Conservation (phyloP, 2,113 vertebrate species). For the Cathartes aura region DNA sequence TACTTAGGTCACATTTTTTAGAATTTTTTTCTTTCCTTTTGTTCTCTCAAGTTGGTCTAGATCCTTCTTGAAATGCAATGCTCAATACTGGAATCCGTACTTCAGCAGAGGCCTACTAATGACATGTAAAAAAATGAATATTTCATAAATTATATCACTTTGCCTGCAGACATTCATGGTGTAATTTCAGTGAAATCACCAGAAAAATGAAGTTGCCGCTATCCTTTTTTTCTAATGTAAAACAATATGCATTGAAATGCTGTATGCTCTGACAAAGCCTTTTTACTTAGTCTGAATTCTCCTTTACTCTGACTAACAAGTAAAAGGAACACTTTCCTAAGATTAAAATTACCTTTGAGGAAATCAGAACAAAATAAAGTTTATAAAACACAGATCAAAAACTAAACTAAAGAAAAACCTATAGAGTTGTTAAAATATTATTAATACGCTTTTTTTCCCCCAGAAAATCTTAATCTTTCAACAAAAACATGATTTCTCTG, state of each 20-base stretch:
- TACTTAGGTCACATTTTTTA: not conserved
- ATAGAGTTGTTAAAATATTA: not conserved
- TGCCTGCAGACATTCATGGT: not conserved
- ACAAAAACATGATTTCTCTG: not conserved
- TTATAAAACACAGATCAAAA: not conserved
- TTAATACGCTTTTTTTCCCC: not conserved
- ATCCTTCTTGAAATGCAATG: not conserved
- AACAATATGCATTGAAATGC: not conserved
- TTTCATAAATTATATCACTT: not conserved
- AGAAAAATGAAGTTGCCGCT: not conserved
- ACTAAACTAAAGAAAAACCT: not conserved
- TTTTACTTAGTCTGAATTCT: not conserved
- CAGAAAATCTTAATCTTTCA: not conserved
- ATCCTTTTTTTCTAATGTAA: not conserved
- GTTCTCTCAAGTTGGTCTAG: not conserved
- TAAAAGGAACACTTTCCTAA: not conserved
- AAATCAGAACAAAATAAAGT: not conserved
- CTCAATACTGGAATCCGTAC: not conserved
- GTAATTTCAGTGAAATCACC: not conserved
- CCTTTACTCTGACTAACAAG: not conserved
- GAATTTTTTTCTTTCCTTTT: not conserved
- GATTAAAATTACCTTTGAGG: not conserved
- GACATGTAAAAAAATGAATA: not conserved
- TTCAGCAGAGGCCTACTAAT: not conserved
- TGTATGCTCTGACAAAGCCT: not conserved